Conservation (phyloP, 2,888 invertebrate genomes). For the Apotomis betuletana region DNA sequence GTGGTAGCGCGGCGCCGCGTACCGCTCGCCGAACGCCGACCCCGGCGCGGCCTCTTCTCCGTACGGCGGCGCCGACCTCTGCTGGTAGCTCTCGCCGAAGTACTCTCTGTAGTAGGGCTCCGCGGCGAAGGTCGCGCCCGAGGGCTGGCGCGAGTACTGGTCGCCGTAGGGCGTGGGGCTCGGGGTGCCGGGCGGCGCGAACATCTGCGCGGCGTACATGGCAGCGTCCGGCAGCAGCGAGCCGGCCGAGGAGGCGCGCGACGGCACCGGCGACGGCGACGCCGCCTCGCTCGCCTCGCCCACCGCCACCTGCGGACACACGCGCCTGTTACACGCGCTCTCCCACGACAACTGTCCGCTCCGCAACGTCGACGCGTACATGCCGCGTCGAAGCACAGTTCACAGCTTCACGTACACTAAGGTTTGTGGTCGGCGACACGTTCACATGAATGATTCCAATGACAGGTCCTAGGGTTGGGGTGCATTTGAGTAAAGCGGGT, state of each 20-base stretch:
- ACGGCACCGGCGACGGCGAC: conserved; percentile 85
- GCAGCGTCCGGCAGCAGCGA: conserved; percentile 85
- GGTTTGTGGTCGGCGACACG: conserved; percentile 66
- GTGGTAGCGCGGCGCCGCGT: conserved; percentile 88
- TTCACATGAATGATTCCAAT: conserved; percentile 65
- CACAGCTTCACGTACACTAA: conserved; percentile 80
- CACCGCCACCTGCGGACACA: conserved; percentile 84
- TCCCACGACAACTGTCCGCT: conserved; percentile 84
- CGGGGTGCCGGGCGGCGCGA: conserved; percentile 86
- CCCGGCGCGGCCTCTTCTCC: conserved; percentile 84
- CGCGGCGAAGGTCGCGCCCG: conserved; percentile 84
- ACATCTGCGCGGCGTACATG: conserved; percentile 88
- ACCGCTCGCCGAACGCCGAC: conserved; percentile 87
- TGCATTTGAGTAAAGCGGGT: conserved; percentile 83
- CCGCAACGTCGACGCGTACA: conserved; percentile 85
- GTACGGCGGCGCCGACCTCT: conserved; percentile 83
- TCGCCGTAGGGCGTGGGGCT: conserved; percentile 85
- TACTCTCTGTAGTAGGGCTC: conserved; percentile 93
- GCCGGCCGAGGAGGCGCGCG: conserved; percentile 83
- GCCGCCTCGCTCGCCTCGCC: conserved; percentile 85
- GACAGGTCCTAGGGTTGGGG: conserved; percentile 78
- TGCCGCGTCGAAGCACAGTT: conserved; percentile 79
- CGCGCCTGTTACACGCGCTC: conserved; percentile 86
- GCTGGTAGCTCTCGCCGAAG: conserved; percentile 86
- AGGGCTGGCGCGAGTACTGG: conserved; percentile 77